Evolutionary conservation across 2,113 vertebrate species (phyloP).

Genomic region (Eurypyga helias): DNA sequence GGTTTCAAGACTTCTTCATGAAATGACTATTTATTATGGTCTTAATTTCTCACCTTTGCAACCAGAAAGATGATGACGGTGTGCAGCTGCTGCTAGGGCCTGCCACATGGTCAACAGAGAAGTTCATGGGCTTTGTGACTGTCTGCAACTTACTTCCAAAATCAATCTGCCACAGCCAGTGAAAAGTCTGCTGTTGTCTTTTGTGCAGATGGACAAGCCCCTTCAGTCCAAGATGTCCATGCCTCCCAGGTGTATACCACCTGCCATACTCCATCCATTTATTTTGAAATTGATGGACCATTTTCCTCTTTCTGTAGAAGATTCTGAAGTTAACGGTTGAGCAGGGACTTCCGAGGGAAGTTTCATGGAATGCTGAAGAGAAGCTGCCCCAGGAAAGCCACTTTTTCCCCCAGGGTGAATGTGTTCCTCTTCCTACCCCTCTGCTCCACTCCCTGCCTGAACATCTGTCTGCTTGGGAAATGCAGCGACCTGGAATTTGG

Average conservation of each 20-base stretch:
- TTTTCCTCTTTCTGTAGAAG: background rate
- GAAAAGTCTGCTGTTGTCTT: accelerated
- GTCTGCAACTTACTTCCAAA: accelerated
- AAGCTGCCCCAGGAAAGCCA: background rate
- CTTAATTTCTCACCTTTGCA: background rate
- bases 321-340: background rate
- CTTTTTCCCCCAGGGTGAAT: no score
- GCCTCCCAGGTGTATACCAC: accelerated
- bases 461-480: background rate
- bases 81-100: background rate
- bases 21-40: background rate
- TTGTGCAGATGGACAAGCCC: background rate
- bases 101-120: accelerated
- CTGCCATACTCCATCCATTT: accelerated
- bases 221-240: accelerated
- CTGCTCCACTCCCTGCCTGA: background rate
- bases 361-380: background rate
- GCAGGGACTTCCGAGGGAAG: background rate
- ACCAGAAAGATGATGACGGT: background rate
- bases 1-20: background rate
- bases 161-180: accelerated
- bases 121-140: background rate
- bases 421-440: background rate
- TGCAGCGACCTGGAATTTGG: accelerated
- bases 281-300: background rate